phyloP scores from a whole-genome alignment of 1,140 invertebrate genomes.

The Mycetomoellerius zeteki region DNA sequence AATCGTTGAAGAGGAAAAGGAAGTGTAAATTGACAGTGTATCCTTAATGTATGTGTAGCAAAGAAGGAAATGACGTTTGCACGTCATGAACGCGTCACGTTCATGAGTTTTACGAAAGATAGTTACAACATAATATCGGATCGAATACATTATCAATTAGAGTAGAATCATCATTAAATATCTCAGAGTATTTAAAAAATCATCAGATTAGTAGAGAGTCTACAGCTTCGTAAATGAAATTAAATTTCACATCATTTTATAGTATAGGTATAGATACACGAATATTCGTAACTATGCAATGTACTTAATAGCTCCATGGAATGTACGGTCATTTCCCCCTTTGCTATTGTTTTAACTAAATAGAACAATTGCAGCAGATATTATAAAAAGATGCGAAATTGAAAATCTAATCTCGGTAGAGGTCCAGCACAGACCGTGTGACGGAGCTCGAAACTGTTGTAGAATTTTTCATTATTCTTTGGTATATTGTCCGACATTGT shows the following conservation, averaged over 20 bases:
- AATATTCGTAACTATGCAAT: constrained; percentile 18
- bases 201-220: constrained; percentile 43
- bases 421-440: constrained; percentile 60
- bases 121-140: constrained; percentile 18
- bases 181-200: constrained; percentile 40
- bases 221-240: constrained; percentile 37
- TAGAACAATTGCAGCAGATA: constrained; percentile 66
- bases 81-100: constrained; percentile 16
- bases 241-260: constrained; percentile 61
- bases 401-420: constrained; percentile 51
- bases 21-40: constrained; percentile 65
- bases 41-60: constrained; percentile 58
- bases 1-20: constrained; percentile 55
- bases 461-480: constrained; percentile 67
- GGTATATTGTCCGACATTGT: constrained; percentile 47
- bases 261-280: background rate
- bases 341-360: constrained; percentile 67
- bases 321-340: constrained; percentile 63
- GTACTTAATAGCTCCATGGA: background rate
- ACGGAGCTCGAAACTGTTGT: constrained; percentile 69
- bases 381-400: constrained; percentile 40
- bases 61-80: constrained; percentile 65
- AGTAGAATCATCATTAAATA: constrained; percentile 20
- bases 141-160: background rate
- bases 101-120: constrained; percentile 9